Evolutionary conservation across 2,888 invertebrate species (phyloP).

Genomic region (Palloptera scutellata): DNA sequence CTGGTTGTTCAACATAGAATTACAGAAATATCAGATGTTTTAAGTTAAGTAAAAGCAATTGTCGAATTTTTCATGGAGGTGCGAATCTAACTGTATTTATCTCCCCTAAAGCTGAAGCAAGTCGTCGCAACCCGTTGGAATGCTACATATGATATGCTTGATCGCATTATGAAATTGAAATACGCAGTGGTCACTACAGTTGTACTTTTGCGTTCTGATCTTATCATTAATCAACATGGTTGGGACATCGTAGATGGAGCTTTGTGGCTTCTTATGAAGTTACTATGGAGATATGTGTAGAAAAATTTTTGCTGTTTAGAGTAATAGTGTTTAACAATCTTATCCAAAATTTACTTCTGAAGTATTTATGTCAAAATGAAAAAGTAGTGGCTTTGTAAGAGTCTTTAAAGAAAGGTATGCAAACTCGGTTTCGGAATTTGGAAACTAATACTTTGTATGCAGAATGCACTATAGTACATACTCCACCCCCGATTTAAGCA

Average conservation of each 20-base stretch:
- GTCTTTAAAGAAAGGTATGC: conserved; percentile 8
- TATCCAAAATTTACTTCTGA: neutral
- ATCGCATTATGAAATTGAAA: conserved; percentile 24
- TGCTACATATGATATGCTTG: conserved; percentile 30
- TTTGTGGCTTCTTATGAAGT: conserved; percentile 25
- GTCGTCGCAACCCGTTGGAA: conserved; percentile 33
- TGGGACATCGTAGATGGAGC: conserved; percentile 23
- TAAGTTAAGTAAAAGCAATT: too few species aligned
- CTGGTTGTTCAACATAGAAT: conserved; percentile 24
- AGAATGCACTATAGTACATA: neutral
- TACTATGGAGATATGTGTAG: neutral
- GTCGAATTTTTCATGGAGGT: too few species aligned
- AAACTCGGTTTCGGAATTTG: neutral
- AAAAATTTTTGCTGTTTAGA: neutral
- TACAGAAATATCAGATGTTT: conserved; percentile 24
- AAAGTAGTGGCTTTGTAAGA: conserved; percentile 1
- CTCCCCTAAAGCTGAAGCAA: conserved; percentile 31
- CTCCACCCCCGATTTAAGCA: conserved; percentile 1
- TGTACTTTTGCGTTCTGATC: too few species aligned
- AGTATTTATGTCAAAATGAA: neutral
- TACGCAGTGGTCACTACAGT: conserved; percentile 24
- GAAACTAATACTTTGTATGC: neutral
- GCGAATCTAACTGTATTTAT: conserved; percentile 31
- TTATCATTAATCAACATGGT: conserved; percentile 2
- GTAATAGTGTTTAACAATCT: neutral